phyloP scores from a whole-genome alignment of 1,140 invertebrate genomes.

The Dreissena polymorpha region DNA sequence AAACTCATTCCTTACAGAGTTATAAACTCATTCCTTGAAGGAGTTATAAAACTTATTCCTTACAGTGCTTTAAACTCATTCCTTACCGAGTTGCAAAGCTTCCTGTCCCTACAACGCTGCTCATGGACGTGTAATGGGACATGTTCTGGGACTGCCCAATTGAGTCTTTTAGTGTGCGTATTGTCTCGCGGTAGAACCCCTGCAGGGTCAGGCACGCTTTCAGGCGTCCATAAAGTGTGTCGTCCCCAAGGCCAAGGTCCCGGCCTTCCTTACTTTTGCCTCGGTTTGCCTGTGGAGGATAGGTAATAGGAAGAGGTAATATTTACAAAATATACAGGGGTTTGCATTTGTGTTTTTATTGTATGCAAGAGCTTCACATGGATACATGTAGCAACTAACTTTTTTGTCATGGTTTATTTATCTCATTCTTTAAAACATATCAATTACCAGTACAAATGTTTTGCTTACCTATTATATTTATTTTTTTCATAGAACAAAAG shows the following conservation, averaged over 20 bases:
- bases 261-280: constrained; percentile 68
- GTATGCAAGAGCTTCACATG: background rate
- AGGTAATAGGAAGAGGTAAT: too few relatives aligned
- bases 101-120: constrained; percentile 72
- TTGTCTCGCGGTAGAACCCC: constrained; percentile 73
- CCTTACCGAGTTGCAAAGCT: constrained; percentile 63
- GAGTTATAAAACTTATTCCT: background rate
- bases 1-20: constrained; percentile 21
- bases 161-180: constrained; percentile 75
- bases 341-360: background rate
- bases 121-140: constrained; percentile 77
- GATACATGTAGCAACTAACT: background rate
- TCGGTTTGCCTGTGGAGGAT: constrained; percentile 9
- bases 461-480: too few relatives aligned
- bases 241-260: constrained; percentile 66
- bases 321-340: too few relatives aligned
- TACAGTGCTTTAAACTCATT: background rate
- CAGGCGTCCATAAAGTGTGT: constrained; percentile 73
- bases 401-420: background rate
- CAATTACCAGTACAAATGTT: too few relatives aligned
- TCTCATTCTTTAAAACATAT: background rate
- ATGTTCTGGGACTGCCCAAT: constrained; percentile 73
- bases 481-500: too few relatives aligned
- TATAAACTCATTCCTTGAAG: background rate
- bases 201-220: constrained; percentile 76